A percentile compares a stretch with the other conserved stretches of the same genome.
Evolutionary conservation across 2,113 vertebrate genomes (phyloP).

Genomic region (Myodes glareolus): DNA sequence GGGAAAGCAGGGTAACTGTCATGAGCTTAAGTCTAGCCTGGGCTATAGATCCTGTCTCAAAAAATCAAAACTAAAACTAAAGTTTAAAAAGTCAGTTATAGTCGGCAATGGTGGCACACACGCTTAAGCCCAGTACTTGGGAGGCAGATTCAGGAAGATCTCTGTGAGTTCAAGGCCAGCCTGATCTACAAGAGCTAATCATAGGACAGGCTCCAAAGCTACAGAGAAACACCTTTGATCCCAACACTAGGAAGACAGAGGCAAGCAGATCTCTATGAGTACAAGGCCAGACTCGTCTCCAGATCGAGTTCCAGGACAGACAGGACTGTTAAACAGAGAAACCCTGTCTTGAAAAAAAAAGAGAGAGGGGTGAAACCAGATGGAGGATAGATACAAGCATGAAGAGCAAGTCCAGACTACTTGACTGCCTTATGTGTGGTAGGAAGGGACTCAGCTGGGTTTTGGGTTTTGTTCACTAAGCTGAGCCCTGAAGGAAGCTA

Average conservation of each 20-base stretch:
- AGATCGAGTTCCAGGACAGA: background rate
- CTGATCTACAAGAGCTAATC: too few species aligned
- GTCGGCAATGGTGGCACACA: too few species aligned
- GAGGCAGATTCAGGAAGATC: too few species aligned
- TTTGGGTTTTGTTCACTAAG: background rate
- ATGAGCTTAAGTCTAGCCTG: too few species aligned
- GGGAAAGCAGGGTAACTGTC: too few species aligned
- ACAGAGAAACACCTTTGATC: background rate
- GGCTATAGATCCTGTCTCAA: too few species aligned
- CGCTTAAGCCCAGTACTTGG: too few species aligned
- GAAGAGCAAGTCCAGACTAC: background rate
- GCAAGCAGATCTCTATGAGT: background rate
- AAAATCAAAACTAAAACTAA: too few species aligned
- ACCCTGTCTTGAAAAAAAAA: background rate
- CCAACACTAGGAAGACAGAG: background rate
- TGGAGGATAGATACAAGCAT: background rate
- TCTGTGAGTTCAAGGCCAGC: too few species aligned
- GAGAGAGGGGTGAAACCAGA: background rate
- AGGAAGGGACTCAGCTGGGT: background rate
- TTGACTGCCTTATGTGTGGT: background rate
- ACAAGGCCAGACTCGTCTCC: background rate
- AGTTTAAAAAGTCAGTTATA: too few species aligned
- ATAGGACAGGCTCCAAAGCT: too few species aligned
- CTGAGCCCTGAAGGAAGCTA: background rate
- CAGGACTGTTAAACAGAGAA: background rate